Base-by-base conservation (phyloP, 2,797 vertebrate genomes). In the Malacoraja senta region DNA sequence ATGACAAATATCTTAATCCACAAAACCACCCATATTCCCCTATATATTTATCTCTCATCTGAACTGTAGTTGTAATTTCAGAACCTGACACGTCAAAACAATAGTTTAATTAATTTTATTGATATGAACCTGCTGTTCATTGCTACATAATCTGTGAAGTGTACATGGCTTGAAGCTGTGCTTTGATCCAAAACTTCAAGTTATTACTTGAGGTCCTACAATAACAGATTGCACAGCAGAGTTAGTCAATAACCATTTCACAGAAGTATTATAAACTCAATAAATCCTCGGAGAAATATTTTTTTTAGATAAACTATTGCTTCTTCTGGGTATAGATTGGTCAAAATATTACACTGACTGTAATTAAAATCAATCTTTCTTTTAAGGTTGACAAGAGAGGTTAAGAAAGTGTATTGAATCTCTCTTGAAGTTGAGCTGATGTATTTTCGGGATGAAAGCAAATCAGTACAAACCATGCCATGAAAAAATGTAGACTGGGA, bases 131-230 rank as follows among this genome's bases (percentile, higher is more conserved):
- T 68, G 61, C 32, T 65, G 63, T 9, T 68, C 65, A 35, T 32
- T 68, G 29, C 63, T 19, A 68, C 8, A 68, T 68, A 68, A 35
- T 88, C 61, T 68, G 17, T 35, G 35, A 63, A 9, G 29, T 68
- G n/a, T 8, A 68, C 35, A n/a, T 65, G 17, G 7, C 15, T 68
- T 68, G 15, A n/a, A 65, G n/a, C 15, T 32, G 61, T 86, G 13
- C n/a, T 68, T 10, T 88, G 61, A 19, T 21, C n/a, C n/a, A 21
- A 35, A 17, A 68, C n/a, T 68, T 7, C n/a, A 88, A 68, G 17
- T 88, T 68, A 88, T 24, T 88, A 68, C n/a, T 21, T 88, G 63
- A 68, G 35, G 84, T 88, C 63, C 61, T 63, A 88, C 24, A 86
- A 32, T 61, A 8, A 63, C 12, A 61, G 53, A 63, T 58, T 86